Evolutionary conservation across 1,140 invertebrate species (phyloP).

Genomic region (Neuroterus valhalla): DNA sequence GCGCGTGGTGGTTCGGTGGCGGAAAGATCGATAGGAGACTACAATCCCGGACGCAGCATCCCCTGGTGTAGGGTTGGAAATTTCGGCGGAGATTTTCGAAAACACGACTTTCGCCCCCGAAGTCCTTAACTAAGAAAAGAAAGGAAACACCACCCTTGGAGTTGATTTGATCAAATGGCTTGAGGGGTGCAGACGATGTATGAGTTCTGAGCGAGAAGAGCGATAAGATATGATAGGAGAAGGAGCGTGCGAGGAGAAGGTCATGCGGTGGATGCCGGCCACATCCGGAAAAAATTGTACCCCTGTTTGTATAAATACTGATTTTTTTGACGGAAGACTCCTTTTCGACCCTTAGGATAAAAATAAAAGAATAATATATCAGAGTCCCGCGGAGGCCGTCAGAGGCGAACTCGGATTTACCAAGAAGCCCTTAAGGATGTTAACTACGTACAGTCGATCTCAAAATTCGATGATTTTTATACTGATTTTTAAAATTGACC

Average conservation of each 20-base stretch:
- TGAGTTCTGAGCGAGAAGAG: neutral
- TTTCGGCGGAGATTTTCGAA: slow-evolving; percentile 23
- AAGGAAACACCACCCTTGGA: neutral
- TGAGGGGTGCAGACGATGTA: neutral
- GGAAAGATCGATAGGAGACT: slow-evolving; percentile 66
- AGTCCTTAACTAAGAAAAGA: too few relatives aligned
- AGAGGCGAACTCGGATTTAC: too few relatives aligned
- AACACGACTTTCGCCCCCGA: neutral
- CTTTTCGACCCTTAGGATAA: neutral
- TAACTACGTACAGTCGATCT: too few relatives aligned
- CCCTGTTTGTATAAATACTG: slow-evolving; percentile 10
- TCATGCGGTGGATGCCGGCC: neutral
- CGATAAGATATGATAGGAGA: neutral
- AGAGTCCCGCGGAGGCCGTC: too few relatives aligned
- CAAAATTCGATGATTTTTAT: too few relatives aligned
- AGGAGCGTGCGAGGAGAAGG: slow-evolving; percentile 1
- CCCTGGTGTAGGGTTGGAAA: slow-evolving; percentile 52
- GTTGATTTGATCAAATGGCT: neutral
- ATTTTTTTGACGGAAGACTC: neutral
- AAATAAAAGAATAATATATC: neutral
- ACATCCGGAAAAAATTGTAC: slow-evolving; percentile 11
- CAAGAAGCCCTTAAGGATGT: too few relatives aligned
- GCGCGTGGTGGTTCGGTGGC: slow-evolving; percentile 55
- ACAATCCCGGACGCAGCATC: slow-evolving; percentile 68
- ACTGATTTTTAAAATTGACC: too few relatives aligned